Conservation (phyloP, 2,113 vertebrate species). For the Microtus montanus region DNA sequence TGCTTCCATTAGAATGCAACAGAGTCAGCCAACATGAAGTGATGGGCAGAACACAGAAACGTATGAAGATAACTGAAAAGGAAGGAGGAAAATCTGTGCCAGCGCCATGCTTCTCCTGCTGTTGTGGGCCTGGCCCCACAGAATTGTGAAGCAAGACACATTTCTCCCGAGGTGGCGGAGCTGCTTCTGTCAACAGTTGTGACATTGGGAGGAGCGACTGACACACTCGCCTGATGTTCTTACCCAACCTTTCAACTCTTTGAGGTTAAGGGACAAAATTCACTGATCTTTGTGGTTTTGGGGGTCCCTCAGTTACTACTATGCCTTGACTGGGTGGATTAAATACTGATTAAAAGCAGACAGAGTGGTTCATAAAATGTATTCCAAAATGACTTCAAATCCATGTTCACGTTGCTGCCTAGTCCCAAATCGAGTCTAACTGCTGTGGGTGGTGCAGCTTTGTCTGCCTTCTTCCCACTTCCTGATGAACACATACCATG, state of each 20-base stretch:
- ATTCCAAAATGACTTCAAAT: slow-evolving; percentile 3
- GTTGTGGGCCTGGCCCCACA: no score
- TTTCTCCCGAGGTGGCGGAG: neutral
- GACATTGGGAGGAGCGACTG: neutral
- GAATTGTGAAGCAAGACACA: neutral
- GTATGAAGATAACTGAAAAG: neutral
- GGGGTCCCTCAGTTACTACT: neutral
- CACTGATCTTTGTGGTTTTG: neutral
- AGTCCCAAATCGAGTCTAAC: neutral
- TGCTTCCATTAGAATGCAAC: neutral
- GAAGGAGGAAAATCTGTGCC: neutral
- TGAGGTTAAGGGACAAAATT: neutral
- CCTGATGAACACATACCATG: slow-evolving; percentile 61
- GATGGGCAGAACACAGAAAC: neutral
- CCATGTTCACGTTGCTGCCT: slow-evolving; percentile 27
- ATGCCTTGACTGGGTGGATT: neutral
- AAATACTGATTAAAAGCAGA: neutral
- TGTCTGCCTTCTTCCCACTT: slow-evolving; percentile 63
- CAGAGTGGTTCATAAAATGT: neutral
- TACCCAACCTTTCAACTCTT: neutral
- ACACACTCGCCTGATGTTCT: neutral
- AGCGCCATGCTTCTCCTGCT: neutral
- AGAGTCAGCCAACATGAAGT: neutral
- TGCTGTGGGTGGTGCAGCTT: slow-evolving; percentile 15
- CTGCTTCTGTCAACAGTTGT: neutral